phyloP scores from a whole-genome alignment of 2,888 invertebrate genomes.

The Leptarthrus brevirostris region DNA sequence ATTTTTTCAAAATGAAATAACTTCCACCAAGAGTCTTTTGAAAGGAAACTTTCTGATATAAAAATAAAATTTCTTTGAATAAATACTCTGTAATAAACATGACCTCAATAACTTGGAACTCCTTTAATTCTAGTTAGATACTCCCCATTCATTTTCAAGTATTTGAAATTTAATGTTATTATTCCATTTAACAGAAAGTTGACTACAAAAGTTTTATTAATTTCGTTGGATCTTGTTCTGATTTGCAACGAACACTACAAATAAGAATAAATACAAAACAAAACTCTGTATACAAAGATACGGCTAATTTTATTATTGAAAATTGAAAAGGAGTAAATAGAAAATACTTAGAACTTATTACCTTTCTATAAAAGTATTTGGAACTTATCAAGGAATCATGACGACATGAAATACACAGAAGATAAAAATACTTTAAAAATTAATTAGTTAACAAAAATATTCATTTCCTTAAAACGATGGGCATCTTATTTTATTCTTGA shows the following conservation, averaged over 20 bases:
- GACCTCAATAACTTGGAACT: no score
- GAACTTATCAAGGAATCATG: constrained; percentile 30
- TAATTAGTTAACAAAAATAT: constrained; percentile 12
- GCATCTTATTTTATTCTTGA: constrained; percentile 15
- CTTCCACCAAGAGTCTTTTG: no score
- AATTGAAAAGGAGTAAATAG: constrained; percentile 14
- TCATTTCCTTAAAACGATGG: background rate
- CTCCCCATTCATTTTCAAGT: background rate
- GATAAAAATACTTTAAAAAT: background rate
- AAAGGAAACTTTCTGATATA: no score
- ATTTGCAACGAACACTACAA: background rate
- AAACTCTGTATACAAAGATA: background rate
- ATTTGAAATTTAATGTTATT: background rate
- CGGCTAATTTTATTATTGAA: background rate
- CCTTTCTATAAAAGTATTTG: constrained; percentile 20
- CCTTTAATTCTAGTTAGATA: no score
- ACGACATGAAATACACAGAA: constrained; percentile 7
- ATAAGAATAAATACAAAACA: background rate
- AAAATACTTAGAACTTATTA: constrained; percentile 15
- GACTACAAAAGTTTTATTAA: no score
- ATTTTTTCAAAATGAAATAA: no score
- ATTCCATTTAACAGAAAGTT: no score
- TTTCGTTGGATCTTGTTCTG: no score
- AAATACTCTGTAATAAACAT: no score
- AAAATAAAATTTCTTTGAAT: no score